Evolutionary conservation across 2,797 vertebrate genomes (phyloP).

Genomic region (Enteromius treurensis): DNA sequence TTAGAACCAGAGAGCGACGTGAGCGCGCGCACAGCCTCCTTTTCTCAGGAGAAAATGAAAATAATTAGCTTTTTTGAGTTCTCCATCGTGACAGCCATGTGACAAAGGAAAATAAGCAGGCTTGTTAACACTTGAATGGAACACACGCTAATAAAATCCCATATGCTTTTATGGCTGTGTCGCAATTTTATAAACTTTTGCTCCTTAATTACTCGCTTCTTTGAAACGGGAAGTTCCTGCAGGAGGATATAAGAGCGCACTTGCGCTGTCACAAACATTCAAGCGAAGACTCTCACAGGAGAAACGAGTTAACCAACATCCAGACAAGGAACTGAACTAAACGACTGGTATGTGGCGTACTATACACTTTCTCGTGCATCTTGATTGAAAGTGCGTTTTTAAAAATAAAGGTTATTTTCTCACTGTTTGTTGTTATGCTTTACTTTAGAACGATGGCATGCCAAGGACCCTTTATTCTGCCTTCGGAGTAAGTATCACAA

Average conservation of each 20-base stretch:
- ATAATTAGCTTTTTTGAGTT: not conserved
- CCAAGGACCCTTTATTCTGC: constrained; percentile 32
- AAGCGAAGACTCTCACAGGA: not conserved
- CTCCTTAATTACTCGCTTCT: not conserved
- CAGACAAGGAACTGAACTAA: no score
- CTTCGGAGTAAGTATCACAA: constrained; percentile 53
- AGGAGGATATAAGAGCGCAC: not conserved
- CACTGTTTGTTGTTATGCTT: constrained; percentile 19
- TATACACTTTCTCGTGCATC: not conserved
- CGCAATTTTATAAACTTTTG: not conserved
- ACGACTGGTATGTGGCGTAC: constrained; percentile 17
- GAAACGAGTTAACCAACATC: not conserved
- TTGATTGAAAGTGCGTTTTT: not conserved
- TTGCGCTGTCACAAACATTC: not conserved
- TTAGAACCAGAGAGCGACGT: no score
- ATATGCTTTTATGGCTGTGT: no score
- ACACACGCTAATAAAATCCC: not conserved
- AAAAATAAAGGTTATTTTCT: constrained; percentile 35
- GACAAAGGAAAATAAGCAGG: not conserved
- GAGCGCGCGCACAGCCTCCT: not conserved
- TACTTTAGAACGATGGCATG: constrained; percentile 52
- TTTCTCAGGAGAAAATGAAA: not conserved
- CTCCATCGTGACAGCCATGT: not conserved
- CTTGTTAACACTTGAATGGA: accelerated
- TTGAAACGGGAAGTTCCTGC: not conserved